These are phyloP conservation scores for Neoscelio sp. DNA, from an alignment of 2,888 invertebrate species.

Conservation along the genomic window DNA sequence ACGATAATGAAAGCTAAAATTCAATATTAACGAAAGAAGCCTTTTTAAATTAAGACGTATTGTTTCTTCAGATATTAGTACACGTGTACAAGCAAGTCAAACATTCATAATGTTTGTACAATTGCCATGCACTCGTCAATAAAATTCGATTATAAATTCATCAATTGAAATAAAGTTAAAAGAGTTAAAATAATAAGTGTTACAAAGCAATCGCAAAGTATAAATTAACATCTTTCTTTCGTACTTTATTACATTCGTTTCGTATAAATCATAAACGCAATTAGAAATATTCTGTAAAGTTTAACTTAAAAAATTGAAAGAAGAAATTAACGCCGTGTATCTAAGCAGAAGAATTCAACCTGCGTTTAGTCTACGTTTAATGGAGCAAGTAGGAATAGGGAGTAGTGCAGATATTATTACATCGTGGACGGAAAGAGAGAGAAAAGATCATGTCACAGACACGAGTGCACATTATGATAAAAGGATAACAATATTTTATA, in stretches of 20 bases:
- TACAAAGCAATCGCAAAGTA: no score
- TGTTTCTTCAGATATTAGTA: neutral
- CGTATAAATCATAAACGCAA: neutral
- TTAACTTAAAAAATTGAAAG: conserved; percentile 27
- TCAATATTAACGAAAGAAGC: neutral
- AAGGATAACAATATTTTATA: no score
- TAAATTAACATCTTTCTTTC: no score
- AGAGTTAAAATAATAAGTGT: conserved; percentile 3
- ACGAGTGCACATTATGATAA: no score
- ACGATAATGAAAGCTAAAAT: neutral
- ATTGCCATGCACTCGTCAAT: conserved; percentile 4
- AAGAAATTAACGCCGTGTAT: conserved; percentile 17
- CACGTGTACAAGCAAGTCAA: neutral
- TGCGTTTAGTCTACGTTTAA: conserved; percentile 39
- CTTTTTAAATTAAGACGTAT: neutral
- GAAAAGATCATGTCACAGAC: conserved; percentile 35
- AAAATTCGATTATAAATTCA: no score
- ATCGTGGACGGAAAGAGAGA: conserved; percentile 60
- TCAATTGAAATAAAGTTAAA: conserved; percentile 29
- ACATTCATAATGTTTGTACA: conserved; percentile 18
- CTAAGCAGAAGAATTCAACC: conserved; percentile 35
- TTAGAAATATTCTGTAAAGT: neutral
- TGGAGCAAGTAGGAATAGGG: conserved; percentile 49
- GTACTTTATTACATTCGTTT: conserved; percentile 21
- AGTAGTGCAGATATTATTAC: conserved; percentile 53